Conservation (phyloP, 2,888 invertebrate genomes). For the Pristionchus mayeri region DNA sequence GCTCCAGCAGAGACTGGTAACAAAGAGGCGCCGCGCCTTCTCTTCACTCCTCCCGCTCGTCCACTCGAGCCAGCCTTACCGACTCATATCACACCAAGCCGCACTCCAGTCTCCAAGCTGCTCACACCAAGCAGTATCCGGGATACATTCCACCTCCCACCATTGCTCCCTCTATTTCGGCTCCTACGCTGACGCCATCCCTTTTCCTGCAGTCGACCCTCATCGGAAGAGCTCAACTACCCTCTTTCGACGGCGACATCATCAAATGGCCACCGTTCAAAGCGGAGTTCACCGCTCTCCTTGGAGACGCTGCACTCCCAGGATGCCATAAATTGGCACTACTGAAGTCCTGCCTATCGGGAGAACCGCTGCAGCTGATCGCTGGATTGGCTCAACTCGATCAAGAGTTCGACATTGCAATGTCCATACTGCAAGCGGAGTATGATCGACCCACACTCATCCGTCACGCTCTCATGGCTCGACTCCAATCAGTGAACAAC, state of each 20-base stretch:
- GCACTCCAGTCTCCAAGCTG: background rate
- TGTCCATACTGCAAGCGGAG: background rate
- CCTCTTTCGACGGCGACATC: slow-evolving; percentile 3
- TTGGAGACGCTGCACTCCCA: slow-evolving; percentile 13
- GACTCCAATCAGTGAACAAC: background rate
- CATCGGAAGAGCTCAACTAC: background rate
- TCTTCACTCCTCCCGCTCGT: background rate
- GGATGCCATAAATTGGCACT: slow-evolving; percentile 5
- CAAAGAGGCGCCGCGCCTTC: background rate
- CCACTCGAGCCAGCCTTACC: too few species aligned
- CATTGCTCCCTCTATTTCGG: too few species aligned
- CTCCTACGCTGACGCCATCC: background rate
- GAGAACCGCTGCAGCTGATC: background rate
- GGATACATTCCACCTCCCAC: background rate
- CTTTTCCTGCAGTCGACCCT: slow-evolving; percentile 4
- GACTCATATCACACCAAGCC: background rate
- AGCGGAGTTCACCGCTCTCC: background rate
- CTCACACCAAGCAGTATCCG: background rate
- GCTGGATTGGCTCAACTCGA: background rate
- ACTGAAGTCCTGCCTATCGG: background rate
- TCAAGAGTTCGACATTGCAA: background rate
- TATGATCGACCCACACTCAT: background rate
- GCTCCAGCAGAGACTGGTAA: too few species aligned
- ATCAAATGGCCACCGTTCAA: slow-evolving; percentile 17
- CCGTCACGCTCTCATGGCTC: background rate